phyloP scores from a whole-genome alignment of 2,113 vertebrate species.

The Lepus timidus region DNA sequence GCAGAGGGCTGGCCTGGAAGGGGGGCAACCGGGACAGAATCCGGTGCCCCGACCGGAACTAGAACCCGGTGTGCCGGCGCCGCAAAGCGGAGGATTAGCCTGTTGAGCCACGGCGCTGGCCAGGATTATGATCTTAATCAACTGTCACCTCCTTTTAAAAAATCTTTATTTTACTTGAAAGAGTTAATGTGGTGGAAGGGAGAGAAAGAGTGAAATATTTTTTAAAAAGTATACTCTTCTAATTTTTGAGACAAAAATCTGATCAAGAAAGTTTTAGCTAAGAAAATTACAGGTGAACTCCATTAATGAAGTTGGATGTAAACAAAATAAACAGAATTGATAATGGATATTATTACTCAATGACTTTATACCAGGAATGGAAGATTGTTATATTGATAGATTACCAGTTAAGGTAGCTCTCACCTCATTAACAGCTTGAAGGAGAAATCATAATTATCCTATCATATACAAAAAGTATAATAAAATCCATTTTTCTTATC shows the following conservation, averaged over 20 bases:
- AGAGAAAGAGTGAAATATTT: not conserved
- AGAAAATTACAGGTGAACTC: not conserved
- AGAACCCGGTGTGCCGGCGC: too few relatives aligned
- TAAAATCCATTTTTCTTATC: slow-evolving; percentile 25
- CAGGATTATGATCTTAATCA: too few relatives aligned
- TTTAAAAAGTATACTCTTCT: not conserved
- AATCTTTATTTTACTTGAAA: too few relatives aligned
- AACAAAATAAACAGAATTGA: not conserved
- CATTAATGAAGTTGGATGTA: not conserved
- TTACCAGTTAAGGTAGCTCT: not conserved
- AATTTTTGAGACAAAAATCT: not conserved
- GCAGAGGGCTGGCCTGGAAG: too few relatives aligned
- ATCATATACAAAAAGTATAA: not conserved
- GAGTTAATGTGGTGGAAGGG: too few relatives aligned
- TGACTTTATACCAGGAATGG: not conserved
- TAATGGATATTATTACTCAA: not conserved
- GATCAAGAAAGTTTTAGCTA: not conserved
- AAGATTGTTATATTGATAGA: not conserved
- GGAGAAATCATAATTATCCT: not conserved
- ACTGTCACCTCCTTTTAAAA: too few relatives aligned
- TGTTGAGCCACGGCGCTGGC: too few relatives aligned
- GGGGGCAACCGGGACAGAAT: too few relatives aligned
- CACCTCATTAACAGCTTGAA: not conserved
- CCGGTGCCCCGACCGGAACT: too few relatives aligned
- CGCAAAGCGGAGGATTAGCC: too few relatives aligned